Base-by-base conservation (phyloP, 2,797 vertebrate species). In the Naso thynnoides region DNA sequence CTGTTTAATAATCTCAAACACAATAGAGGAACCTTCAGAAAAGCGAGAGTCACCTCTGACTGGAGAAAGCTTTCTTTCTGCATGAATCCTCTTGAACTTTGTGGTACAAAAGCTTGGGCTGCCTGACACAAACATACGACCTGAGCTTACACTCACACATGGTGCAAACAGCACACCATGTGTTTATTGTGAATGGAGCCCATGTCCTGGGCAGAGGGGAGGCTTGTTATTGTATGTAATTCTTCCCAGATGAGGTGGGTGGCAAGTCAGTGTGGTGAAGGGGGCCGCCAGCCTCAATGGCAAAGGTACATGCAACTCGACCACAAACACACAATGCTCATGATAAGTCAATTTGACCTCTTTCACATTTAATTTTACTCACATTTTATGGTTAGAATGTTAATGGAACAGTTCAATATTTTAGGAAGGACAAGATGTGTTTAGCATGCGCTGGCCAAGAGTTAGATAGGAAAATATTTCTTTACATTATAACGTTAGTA, bases 221-320 rank as follows among this genome's bases (percentile, higher is more conserved):
- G 73, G 65, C 63, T 60, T 90, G 87, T 90, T 92, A 77, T 89
- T 91, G 56, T 73, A 70, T 69, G 78, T 89, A 92, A 93, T 93
- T 87, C 80, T 83, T 92, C 85, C 81, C 88, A 91, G 86, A 92
- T 94, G 92, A 89, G 64, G 79, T 89, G 84, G 73, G 83, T 84
- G 79, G 86, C 73, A 77, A 80, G 76, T 83, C 73, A 82, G 55
- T 66, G 69, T 54, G 73, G 69, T 54, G 54, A 67, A 50, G 49
- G 29, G 31, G 75, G 54, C 75, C 63, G 76, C 78, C 62, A 77
- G 33, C 62, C 60, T 52, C 1, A 19, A 31, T 50, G 8, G 53
- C 55, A 58, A 70, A 66, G 50, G 47, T 72, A 45, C 3, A 48
- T 41, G 36, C 47, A 74, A 70, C 42, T 55, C 56, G 39, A 54